A percentile compares a stretch with the other conserved stretches of the same genome.
phyloP scores from a whole-genome alignment of 2,888 invertebrate species.

The Diaperis boleti region DNA sequence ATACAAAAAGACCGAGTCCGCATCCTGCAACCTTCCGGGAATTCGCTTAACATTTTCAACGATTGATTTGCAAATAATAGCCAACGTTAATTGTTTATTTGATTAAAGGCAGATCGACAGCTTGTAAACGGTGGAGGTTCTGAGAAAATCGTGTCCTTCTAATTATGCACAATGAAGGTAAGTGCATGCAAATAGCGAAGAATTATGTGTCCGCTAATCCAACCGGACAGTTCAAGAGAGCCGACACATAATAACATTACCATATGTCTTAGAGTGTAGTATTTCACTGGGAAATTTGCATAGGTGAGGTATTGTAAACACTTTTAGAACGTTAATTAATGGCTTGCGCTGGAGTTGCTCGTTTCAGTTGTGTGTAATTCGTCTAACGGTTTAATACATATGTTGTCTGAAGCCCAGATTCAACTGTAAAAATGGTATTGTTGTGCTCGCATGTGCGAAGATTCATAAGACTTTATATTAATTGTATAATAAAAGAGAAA shows the following conservation, averaged over 20 bases:
- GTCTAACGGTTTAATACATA: conserved; percentile 7
- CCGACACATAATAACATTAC: conserved; percentile 41
- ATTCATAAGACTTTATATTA: conserved; percentile 1
- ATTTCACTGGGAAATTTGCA: conserved; percentile 40
- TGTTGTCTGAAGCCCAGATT: conserved; percentile 5
- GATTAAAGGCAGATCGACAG: conserved; percentile 30
- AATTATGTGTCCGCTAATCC: conserved; percentile 38
- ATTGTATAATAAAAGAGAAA: not conserved
- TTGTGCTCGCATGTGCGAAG: conserved; percentile 15
- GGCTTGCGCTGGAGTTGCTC: not conserved
- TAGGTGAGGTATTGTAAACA: conserved; percentile 34
- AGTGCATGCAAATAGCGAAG: conserved; percentile 42
- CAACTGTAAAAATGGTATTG: conserved; percentile 25
- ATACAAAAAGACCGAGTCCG: conserved; percentile 49
- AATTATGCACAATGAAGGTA: conserved; percentile 42
- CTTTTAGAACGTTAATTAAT: conserved; percentile 33
- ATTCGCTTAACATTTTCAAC: conserved; percentile 3
- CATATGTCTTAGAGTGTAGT: conserved; percentile 32
- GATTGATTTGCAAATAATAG: conserved; percentile 33
- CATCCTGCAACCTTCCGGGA: conserved; percentile 29
- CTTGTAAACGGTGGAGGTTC: conserved; percentile 33
- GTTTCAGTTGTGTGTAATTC: conserved; percentile 1
- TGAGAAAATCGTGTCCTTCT: conserved; percentile 44
- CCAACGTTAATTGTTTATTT: conserved; percentile 33
- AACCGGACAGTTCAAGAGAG: conserved; percentile 37